Evolutionary conservation across 92 coral and sea anemone species (phyloP).

Genomic region (Muricea muricata): DNA sequence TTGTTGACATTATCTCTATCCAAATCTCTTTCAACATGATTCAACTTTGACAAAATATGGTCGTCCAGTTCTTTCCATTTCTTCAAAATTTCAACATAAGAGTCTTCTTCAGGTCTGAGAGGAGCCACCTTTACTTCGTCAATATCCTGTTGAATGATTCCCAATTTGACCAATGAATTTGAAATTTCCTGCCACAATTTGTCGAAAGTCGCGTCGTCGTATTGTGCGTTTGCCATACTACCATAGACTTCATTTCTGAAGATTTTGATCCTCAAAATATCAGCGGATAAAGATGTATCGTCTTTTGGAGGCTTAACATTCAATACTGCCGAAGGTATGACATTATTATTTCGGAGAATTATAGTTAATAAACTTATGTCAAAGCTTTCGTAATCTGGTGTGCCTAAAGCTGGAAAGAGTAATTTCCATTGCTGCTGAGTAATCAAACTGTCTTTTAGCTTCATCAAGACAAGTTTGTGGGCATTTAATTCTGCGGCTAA

Average conservation of each 20-base stretch:
- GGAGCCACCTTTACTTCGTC: conserved; percentile 45
- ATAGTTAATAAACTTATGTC: no score
- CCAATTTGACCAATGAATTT: conserved; percentile 26
- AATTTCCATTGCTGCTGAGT: no score
- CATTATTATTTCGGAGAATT: no score
- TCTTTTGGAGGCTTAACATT: conserved; percentile 47
- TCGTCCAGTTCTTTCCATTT: background rate
- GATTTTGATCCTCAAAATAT: no score
- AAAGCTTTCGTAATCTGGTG: no score
- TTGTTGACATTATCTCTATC: no score
- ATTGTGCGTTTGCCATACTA: conserved; percentile 24
- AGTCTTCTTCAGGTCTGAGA: conserved; percentile 33
- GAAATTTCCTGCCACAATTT: conserved; percentile 46
- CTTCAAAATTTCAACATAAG: background rate
- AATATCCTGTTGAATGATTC: conserved; percentile 18
- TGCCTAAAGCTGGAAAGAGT: no score
- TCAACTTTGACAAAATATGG: background rate
- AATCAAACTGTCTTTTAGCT: no score
- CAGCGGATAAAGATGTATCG: conserved; percentile 38
- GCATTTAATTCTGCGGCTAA: no score
- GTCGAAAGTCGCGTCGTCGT: conserved; percentile 33
- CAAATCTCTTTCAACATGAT: no score
- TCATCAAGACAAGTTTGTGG: no score
- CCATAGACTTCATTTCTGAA: conserved; percentile 45
- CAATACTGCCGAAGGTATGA: conserved; percentile 64